Base-by-base conservation (phyloP, 2,888 invertebrate genomes). In the Julus scandinavius region DNA sequence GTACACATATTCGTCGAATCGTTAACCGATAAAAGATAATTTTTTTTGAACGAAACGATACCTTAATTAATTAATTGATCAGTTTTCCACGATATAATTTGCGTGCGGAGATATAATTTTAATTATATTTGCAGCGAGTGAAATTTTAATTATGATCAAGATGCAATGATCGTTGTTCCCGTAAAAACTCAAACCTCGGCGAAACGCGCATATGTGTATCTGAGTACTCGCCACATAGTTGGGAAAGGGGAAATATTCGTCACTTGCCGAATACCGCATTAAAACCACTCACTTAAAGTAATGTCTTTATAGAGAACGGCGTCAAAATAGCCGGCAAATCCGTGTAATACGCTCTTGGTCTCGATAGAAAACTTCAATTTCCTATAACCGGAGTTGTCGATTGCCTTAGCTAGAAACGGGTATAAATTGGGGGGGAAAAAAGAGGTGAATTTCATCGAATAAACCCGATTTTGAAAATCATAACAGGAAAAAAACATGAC, bases 281-380 rank as follows among this genome's bases (percentile, higher is more conserved):
- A 40, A 13, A 41, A 5, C 63, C 89, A 91, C 92, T 92, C 92
- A 92, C 99, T 99, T 86, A 99, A 93, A 91, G 93, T 95, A 88
- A 98, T 95, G 91, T 97, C 95, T 89, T 96, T 96, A 92, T 96
- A 99, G 20, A 99, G 93, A 40, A 95, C 93, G 80, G 97, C 95
- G 91, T 98, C 96, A 93, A 99, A 99, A 92, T 97, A 99, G 6
- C 99, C 99, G 45, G 96, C 97, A 93, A 99, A 97, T 2, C 99
- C 99, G 91, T 98, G 98, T 90, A 99, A 93, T 1, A 98, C 95
- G 91, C 96, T 95, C 91, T 97, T 96, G 91, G 96, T 95, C 50
- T 94, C 92, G 1, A 95, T 95, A 20, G 93, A 92, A 93, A 98
- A 99, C 45, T 93, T 93, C 17, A 96, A 92, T 2, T 93, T 93